Percentiles rank a stretch among this genome's conserved stretches.
Conservation (phyloP, 2,888 invertebrate species). For the Saturnia pavonia region DNA sequence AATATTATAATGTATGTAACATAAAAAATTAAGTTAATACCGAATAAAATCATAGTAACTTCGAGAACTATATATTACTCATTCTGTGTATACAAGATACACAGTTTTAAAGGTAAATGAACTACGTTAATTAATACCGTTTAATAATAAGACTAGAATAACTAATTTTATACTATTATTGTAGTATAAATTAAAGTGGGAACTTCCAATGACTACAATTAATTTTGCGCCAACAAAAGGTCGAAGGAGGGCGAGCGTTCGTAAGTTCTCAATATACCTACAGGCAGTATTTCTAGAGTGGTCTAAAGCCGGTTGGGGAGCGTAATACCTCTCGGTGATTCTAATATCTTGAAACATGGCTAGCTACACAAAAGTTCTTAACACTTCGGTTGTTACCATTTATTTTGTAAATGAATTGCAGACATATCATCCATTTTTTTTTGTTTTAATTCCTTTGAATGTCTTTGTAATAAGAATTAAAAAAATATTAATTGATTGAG, state of each 20-base stretch:
- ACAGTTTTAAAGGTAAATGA: background rate
- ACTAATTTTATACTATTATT: background rate
- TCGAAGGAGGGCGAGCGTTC: constrained; percentile 4
- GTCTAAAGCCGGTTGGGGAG: constrained; percentile 15
- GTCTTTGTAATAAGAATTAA: too few relatives aligned
- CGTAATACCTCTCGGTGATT: constrained; percentile 19
- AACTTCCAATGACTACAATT: constrained; percentile 4
- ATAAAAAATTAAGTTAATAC: too few relatives aligned
- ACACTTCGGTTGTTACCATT: background rate
- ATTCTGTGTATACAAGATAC: background rate
- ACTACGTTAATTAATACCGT: background rate
- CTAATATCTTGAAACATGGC: constrained; percentile 22
- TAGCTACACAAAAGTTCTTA: constrained; percentile 10
- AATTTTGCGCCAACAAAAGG: constrained; percentile 13
- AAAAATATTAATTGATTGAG: too few relatives aligned
- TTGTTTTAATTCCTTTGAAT: too few relatives aligned
- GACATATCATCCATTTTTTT: background rate
- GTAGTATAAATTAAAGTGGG: background rate
- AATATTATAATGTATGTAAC: too few relatives aligned
- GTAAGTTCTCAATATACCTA: constrained; percentile 14
- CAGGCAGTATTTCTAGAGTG: constrained; percentile 14
- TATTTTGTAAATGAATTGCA: background rate
- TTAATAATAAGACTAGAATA: background rate
- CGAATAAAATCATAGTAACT: background rate
- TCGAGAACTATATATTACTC: background rate